These are phyloP conservation scores for Chaenocephalus aceratus DNA, from an alignment of 2,113 vertebrate genomes.

Conservation along the genomic window DNA sequence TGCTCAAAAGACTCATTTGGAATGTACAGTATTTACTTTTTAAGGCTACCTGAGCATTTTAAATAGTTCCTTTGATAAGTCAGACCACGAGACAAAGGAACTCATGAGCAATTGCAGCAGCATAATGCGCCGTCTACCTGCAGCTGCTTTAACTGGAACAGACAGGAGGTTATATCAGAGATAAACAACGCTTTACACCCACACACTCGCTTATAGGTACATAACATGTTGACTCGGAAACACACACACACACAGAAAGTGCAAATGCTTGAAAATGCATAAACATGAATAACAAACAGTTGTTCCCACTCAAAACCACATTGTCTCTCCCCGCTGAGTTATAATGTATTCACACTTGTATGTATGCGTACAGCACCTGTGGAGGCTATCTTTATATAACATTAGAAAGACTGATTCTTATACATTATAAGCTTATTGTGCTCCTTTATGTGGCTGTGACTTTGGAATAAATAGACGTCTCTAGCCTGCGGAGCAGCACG, in stretches of 20 bases:
- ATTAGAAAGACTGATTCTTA: too few relatives aligned
- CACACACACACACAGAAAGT: slow-evolving; percentile 24
- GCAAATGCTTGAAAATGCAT: slow-evolving; percentile 11
- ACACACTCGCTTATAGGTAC: slow-evolving; percentile 51
- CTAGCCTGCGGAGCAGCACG: too few relatives aligned
- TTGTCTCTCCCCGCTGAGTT: background rate
- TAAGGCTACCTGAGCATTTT: background rate
- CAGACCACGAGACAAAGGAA: slow-evolving; percentile 1
- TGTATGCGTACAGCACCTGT: background rate
- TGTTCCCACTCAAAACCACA: background rate
- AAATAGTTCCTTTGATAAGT: background rate
- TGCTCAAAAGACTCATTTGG: too few relatives aligned
- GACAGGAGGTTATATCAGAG: slow-evolving; percentile 58
- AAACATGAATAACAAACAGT: slow-evolving; percentile 1
- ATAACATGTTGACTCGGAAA: slow-evolving; percentile 44
- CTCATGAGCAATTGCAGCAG: slow-evolving; percentile 25
- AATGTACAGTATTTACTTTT: too few relatives aligned
- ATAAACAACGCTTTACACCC: slow-evolving; percentile 66
- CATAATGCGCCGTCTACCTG: slow-evolving; percentile 54
- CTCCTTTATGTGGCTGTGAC: too few relatives aligned
- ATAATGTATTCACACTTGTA: too few relatives aligned
- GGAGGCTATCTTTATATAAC: too few relatives aligned
- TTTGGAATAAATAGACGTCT: too few relatives aligned
- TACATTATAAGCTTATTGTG: too few relatives aligned
- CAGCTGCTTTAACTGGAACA: slow-evolving; percentile 55